phyloP scores from a whole-genome alignment of 2,888 invertebrate genomes.

The Drosophila seclusa region DNA sequence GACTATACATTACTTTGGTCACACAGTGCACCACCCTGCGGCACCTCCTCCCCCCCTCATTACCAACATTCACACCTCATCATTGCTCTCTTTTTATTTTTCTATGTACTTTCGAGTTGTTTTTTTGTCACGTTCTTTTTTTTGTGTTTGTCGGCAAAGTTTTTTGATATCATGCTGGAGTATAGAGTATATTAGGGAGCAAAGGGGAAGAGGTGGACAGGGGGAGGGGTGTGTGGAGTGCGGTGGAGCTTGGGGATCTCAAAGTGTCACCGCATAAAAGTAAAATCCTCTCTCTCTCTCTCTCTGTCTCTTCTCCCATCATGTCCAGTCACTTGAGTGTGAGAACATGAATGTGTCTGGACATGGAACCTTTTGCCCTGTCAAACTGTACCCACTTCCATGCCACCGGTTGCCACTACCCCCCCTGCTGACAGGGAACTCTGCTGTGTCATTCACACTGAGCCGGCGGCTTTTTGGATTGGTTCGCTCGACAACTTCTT shows the following conservation, averaged over 20 bases:
- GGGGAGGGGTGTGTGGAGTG: background rate
- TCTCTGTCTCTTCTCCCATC: slow-evolving; percentile 12
- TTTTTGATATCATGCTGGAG: slow-evolving; percentile 71
- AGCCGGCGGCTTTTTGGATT: slow-evolving; percentile 42
- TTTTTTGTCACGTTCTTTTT: slow-evolving; percentile 10
- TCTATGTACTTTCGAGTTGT: slow-evolving; percentile 18
- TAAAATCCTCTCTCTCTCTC: slow-evolving; percentile 32
- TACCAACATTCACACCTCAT: slow-evolving; percentile 49
- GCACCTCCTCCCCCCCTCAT: background rate
- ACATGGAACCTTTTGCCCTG: slow-evolving; percentile 38
- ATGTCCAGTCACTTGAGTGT: slow-evolving; percentile 51
- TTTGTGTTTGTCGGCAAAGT: slow-evolving; percentile 70
- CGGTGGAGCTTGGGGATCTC: slow-evolving; percentile 8
- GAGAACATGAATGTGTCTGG: slow-evolving; percentile 65
- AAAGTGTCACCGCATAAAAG: slow-evolving; percentile 78
- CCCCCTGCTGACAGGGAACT: slow-evolving; percentile 2
- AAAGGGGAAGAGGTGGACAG: background rate
- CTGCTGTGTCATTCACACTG: slow-evolving; percentile 76
- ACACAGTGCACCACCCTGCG: background rate
- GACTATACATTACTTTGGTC: slow-evolving; percentile 28
- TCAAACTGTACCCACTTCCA: slow-evolving; percentile 6
- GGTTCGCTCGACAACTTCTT: slow-evolving; percentile 31
- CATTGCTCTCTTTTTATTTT: slow-evolving; percentile 21
- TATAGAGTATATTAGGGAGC: slow-evolving; percentile 4
- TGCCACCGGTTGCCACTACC: slow-evolving; percentile 5